Base-by-base conservation (phyloP, 2,113 vertebrate genomes). In the Pseudonaja textilis region DNA sequence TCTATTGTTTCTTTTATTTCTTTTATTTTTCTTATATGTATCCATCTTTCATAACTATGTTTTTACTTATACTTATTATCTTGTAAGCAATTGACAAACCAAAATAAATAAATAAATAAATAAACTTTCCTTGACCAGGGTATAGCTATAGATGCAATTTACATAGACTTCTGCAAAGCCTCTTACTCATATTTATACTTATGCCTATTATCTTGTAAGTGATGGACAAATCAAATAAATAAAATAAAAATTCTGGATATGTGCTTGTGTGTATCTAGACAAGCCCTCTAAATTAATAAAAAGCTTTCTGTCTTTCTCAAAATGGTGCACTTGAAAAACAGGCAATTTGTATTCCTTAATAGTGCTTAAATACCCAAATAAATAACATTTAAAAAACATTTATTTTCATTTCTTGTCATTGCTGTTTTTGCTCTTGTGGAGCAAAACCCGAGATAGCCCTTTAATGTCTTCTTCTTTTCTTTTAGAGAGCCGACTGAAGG, bases 401-500 rank as follows among this genome's bases (percentile, higher is more conserved):
- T 45, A 25, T 85, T 3, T 25, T 42, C 3, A 22, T 42, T 39
- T 14, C 0, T 2, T 88, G 52, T 88, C 22, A 20, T 55, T 88
- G 50, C 29, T 39, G 10, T 5, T 89, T n/a, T 57, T 45, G 8
- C 11, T 89, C 26, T 14, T 10, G 16, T 3, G 16, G 14, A 39
- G 29, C 22, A 61, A 89, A 9, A 4, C 34, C 85, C 42, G 42
- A 93, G 54, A 23, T 42, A 50, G 22, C 23, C 86, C 42, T 45
- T 57, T 7, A 4, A 18, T 22, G 22, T 86, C 10, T 12, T 90
- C 47, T 87, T 91, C 93, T 4, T 34, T 4, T 34, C 89, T 93
- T 89, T 55, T 95, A 98, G 98, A 93, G 81, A 98, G 96, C 0
- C 0, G 96, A 87, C 96, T 96, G 0, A 95, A 98, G 96, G 94